These are phyloP conservation scores for Platerodrilus igneus DNA, from an alignment of 2,888 invertebrate species.

Conservation along the genomic window DNA sequence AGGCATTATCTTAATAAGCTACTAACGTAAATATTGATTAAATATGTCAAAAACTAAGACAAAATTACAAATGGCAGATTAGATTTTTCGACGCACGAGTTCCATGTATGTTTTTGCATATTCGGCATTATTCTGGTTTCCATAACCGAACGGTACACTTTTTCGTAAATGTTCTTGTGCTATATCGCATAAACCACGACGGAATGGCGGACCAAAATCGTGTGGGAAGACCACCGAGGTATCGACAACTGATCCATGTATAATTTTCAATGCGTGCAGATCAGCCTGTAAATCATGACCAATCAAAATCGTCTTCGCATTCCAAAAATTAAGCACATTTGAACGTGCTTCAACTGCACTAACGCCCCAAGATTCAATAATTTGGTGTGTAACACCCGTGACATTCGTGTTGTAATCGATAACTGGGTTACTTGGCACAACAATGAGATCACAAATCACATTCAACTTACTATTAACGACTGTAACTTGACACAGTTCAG, in stretches of 20 bases:
- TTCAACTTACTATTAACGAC: slow-evolving; percentile 76
- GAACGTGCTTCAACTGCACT: slow-evolving; percentile 83
- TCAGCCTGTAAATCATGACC: slow-evolving; percentile 98
- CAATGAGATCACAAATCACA: slow-evolving; percentile 83
- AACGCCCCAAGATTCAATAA: slow-evolving; percentile 73
- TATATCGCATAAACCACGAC: slow-evolving; percentile 81
- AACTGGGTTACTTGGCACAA: slow-evolving; percentile 83
- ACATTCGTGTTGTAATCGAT: slow-evolving; percentile 94
- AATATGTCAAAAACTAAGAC: no score
- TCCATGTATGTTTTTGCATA: slow-evolving; percentile 95
- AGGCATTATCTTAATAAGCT: no score
- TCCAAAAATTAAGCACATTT: slow-evolving; percentile 82
- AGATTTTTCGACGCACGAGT: slow-evolving; percentile 82
- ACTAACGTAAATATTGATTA: no score
- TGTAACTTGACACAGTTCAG: slow-evolving; percentile 88
- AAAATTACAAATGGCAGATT: no score
- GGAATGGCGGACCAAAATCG: slow-evolving; percentile 86
- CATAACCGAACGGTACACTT: slow-evolving; percentile 84
- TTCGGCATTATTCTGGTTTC: slow-evolving; percentile 95
- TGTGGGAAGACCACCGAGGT: slow-evolving; percentile 95
- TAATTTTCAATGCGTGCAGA: slow-evolving; percentile 85
- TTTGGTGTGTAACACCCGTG: slow-evolving; percentile 88
- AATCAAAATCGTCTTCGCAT: slow-evolving; percentile 87
- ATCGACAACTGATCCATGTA: slow-evolving; percentile 87
- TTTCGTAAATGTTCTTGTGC: slow-evolving; percentile 82